Evolutionary conservation across 2,888 invertebrate genomes (phyloP).

Genomic region (Phania funesta): DNA sequence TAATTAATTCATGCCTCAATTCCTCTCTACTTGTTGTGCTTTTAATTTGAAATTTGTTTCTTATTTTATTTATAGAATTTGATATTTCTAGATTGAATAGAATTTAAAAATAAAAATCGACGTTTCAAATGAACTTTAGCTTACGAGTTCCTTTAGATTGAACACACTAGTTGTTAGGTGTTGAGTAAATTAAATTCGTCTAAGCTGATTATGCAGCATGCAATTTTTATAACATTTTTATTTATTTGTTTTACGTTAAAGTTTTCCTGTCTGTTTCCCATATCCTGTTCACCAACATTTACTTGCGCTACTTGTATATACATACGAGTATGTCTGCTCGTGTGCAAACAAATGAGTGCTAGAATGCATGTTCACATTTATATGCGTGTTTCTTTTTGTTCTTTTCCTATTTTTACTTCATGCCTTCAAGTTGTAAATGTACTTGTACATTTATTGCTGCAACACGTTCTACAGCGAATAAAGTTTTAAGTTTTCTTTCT

Average conservation of each 20-base stretch:
- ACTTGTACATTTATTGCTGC: slow-evolving; percentile 58
- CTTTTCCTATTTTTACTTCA: slow-evolving; percentile 7
- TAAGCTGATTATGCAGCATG: slow-evolving; percentile 35
- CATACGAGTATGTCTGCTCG: neutral
- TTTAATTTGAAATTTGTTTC: neutral
- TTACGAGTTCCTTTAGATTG: slow-evolving; percentile 12
- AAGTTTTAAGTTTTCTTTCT: slow-evolving; percentile 49
- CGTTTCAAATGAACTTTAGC: neutral
- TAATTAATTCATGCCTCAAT: neutral
- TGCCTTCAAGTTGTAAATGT: slow-evolving; percentile 54
- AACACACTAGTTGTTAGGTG: neutral
- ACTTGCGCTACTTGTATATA: slow-evolving; percentile 17
- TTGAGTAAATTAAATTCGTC: slow-evolving; percentile 43
- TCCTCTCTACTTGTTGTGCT: too few species aligned
- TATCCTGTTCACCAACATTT: slow-evolving; percentile 28
- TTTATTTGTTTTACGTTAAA: slow-evolving; percentile 19
- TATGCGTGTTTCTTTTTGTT: slow-evolving; percentile 18
- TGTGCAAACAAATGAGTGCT: neutral
- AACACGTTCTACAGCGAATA: slow-evolving; percentile 56
- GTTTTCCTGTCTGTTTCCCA: slow-evolving; percentile 13
- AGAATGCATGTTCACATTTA: slow-evolving; percentile 19
- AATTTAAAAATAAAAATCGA: neutral
- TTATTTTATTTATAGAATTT: neutral
- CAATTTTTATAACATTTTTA: neutral
- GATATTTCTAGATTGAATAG: neutral